These are phyloP conservation scores for Capitulum mitella DNA, from an alignment of 2,888 invertebrate species.

Conservation along the genomic window DNA sequence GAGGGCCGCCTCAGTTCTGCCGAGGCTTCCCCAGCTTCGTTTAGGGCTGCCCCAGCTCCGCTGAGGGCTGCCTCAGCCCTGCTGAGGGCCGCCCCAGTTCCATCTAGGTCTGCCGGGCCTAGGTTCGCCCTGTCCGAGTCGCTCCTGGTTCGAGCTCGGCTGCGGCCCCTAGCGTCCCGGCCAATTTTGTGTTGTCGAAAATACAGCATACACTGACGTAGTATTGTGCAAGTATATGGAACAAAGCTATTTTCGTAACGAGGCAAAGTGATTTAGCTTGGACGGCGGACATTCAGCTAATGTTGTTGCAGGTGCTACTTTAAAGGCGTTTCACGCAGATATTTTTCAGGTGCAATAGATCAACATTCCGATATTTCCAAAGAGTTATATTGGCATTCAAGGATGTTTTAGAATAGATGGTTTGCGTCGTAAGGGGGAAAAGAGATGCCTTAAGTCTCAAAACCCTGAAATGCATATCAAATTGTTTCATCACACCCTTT, in stretches of 20 bases:
- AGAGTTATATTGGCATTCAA: no score
- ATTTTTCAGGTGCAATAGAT: background rate
- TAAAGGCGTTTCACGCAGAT: background rate
- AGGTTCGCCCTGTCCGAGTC: no score
- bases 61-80: no score
- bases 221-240: background rate
- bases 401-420: background rate
- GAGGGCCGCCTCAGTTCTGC: no score
- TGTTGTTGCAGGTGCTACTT: background rate
- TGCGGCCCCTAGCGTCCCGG: background rate
- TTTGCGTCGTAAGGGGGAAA: background rate
- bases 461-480: no score
- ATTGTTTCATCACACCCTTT: no score
- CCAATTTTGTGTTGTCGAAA: background rate
- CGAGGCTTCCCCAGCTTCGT: no score
- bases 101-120: no score
- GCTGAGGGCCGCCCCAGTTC: no score
- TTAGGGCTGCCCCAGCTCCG: no score
- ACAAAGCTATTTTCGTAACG: conserved; percentile 7
- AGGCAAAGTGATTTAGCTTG: background rate
- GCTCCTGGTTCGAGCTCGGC: no score
- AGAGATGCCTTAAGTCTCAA: background rate
- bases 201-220: background rate
- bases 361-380: no score
- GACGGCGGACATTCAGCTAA: background rate